Evolutionary conservation across 1,140 invertebrate species (phyloP), one percentile per base, ranked within the genome.

Genomic region (Pygmarrhopalites habei): DNA sequence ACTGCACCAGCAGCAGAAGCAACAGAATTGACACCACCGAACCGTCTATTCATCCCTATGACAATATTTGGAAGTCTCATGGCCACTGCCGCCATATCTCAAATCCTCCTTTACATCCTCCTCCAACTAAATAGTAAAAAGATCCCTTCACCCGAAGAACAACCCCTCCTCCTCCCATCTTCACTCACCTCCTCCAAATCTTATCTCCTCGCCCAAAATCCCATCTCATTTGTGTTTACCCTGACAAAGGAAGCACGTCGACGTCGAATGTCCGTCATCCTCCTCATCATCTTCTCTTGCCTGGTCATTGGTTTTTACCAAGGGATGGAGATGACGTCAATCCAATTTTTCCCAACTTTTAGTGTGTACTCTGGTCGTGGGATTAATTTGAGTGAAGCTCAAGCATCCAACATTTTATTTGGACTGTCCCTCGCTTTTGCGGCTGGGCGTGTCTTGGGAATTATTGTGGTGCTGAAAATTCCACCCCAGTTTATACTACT

Each of bases 271-370:
- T n/a, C n/a, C n/a, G n/a, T n/a, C n/a, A 49, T 49, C 21, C 23
- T n/a, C 7, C 21, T 49, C 5, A 21, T 49, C 5, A 21, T 49
- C 7, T 21, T 49, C 10, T 49, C 12, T 10, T 49, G 46, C 21
- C 10, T 60, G 17, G 26, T 64, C 2, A 23, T 64, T 4, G 62
- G 62, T 4, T 21, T 21, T 19, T 64, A 64, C 32, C 30, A 32
- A 23, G 62, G 62, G 21, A 46, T 64, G 46, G 62, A 64, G 49
- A 17, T 58, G 5, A 59, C 53, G 25, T 30, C 53, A 4, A 29
- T 58, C 3, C 62, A 64, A 64, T 64, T 64, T 30, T 7, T 64
- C 10, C 55, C 62, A 7, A 47, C 62, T 19, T 64, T 64, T 28
- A 49, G 53, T 10, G 53, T 59, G 12, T 64, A 46, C 46, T 44